Conservation (phyloP, 2,113 vertebrate species). For the Nansenia antarctica region DNA sequence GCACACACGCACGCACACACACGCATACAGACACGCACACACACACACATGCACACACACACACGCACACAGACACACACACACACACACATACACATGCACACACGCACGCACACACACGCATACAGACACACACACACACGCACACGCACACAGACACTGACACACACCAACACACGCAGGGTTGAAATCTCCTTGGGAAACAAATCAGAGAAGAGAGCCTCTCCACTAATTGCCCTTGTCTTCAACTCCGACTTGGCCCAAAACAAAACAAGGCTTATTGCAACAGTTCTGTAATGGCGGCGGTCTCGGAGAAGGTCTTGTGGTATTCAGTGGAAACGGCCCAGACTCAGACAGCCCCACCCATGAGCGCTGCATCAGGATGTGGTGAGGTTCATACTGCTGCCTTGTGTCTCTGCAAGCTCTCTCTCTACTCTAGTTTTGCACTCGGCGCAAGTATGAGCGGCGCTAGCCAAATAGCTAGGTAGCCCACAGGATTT, state of each 20-base stretch:
- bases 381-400: not conserved
- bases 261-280: conserved; percentile 11
- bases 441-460: not conserved
- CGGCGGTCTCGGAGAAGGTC: not conserved
- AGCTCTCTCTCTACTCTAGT: too few relatives aligned
- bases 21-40: too few relatives aligned
- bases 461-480: not conserved
- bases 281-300: conserved; percentile 13
- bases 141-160: not conserved
- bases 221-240: conserved; percentile 18
- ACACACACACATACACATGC: too few relatives aligned
- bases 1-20: too few relatives aligned
- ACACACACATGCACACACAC: too few relatives aligned
- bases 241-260: conserved; percentile 24
- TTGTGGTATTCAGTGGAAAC: not conserved
- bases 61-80: too few relatives aligned
- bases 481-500: not conserved
- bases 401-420: not conserved
- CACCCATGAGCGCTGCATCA: not conserved
- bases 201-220: conserved; percentile 17
- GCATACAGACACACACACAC: too few relatives aligned
- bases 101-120: not conserved
- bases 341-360: not conserved
- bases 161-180: not conserved
- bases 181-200: not conserved